These are phyloP conservation scores for Ctena decussata DNA, from an alignment of 2,888 invertebrate genomes.

Conservation along the genomic window DNA sequence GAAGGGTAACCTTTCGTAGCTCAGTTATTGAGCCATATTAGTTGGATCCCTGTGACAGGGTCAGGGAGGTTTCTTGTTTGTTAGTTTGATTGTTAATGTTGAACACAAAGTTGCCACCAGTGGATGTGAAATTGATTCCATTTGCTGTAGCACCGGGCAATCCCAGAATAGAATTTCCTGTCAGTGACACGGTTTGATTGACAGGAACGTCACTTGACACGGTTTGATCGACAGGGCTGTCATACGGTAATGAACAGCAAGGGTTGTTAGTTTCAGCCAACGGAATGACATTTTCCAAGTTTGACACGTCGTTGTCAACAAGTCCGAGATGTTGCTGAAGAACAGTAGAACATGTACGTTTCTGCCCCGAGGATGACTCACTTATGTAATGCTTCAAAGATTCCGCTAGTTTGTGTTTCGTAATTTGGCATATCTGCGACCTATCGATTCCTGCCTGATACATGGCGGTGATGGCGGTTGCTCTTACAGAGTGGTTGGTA, in stretches of 20 bases:
- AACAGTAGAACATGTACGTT: not conserved
- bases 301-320: not conserved
- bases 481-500: not conserved
- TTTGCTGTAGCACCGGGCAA: not conserved
- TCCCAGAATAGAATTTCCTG: not conserved
- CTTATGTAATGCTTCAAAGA: not conserved
- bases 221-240: not conserved
- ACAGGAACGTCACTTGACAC: not conserved
- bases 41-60: not conserved
- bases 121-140: not conserved
- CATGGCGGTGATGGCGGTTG: not conserved
- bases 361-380: not conserved
- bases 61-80: not conserved
- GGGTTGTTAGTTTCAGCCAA: not conserved
- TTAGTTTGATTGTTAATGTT: not conserved
- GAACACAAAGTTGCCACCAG: not conserved
- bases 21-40: too few species aligned
- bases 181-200: not conserved
- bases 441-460: not conserved
- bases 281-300: not conserved
- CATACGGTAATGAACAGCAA: too few species aligned
- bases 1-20: too few species aligned
- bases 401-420: not conserved
- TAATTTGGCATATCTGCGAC: not conserved
- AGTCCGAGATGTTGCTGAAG: not conserved